Percentiles rank a stretch among this genome's conserved stretches.
These are phyloP conservation scores for Stramonita haemastoma DNA, from an alignment of 2,888 invertebrate genomes.

Conservation along the genomic window DNA sequence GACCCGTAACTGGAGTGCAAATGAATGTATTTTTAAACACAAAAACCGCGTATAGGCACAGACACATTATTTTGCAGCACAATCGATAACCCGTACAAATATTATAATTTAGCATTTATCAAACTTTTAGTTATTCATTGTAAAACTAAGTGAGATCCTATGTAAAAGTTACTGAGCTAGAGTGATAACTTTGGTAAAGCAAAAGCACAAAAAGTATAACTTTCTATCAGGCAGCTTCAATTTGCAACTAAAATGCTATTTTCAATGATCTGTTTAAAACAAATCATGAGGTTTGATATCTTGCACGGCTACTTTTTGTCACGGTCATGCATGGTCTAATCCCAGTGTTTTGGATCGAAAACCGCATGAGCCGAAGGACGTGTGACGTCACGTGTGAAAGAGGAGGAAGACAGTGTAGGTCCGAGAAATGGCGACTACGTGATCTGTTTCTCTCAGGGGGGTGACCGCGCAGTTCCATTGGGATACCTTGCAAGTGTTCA, in stretches of 20 bases:
- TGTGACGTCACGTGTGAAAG: conserved; percentile 78
- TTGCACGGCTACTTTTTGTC: conserved; percentile 50
- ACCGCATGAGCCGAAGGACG: conserved; percentile 76
- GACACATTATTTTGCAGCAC: neutral
- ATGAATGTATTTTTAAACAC: conserved; percentile 24
- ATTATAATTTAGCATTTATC: neutral
- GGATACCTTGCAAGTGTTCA: conserved; percentile 11
- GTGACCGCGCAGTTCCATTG: conserved; percentile 47
- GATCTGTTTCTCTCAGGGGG: conserved; percentile 73
- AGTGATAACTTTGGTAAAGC: neutral
- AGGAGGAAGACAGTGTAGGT: conserved; percentile 77
- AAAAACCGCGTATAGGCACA: neutral
- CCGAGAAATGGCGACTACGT: conserved; percentile 77
- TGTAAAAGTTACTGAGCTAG: neutral
- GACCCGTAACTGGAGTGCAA: conserved; percentile 37
- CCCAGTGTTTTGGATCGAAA: conserved; percentile 62
- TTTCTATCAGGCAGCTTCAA: conserved; percentile 29
- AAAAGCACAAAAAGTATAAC: neutral
- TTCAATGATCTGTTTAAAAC: neutral
- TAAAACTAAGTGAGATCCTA: neutral
- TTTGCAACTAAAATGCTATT: neutral
- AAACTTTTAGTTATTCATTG: neutral
- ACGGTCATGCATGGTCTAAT: conserved; percentile 35
- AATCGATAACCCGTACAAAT: neutral
- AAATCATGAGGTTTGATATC: conserved; percentile 57